Base-by-base conservation (phyloP, 2,113 vertebrate species). In the Dolichallabes microphthalmus region DNA sequence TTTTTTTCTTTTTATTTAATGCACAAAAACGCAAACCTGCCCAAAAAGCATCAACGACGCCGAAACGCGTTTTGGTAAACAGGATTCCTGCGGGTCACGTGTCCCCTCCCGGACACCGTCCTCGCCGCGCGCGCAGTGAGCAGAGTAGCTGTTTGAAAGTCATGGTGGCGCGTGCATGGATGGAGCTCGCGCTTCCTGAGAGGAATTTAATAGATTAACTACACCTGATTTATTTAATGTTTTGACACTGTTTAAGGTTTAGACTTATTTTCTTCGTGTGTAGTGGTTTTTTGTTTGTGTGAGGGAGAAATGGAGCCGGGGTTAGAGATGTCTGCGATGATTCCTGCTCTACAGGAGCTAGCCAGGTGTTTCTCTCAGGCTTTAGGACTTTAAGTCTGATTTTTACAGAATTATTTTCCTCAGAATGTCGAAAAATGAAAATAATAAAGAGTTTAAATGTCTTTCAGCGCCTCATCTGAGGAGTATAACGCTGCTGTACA, bases 241-340 rank as follows among this genome's bases (percentile, higher is more conserved):
- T 58, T 9, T 12, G n/a, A 20, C n/a, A 4, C 45, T 25, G 3
- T 50, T 45, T 45, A 10, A n/a, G 25, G n/a, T 71, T 45, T n/a
- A 5, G 10, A 30, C 57, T 58, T 27, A 68, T 53, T 39, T 39
- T 11, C 4, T 0, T n/a, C 15, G 50, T 58, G 25, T 19, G 57
- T 11, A 45, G 11, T 25, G 30, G 45, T 0, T 35, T 45, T 45
- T 6, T 45, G 45, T 8, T 8, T 45, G 6, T 9, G 14, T 63
- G n/a, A 32, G 32, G 66, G 30, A 52, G 92, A 53, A 82, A 95
- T 95, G 90, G 96, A 98, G n/a, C 94, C 92, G 3, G 95, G 96
- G 2, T 89, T 97, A 86, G 97, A 97, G 87, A 95, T 99, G 97
- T 96, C 98, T 0, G 98, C 98, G 0, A 97, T 99, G 97, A 97